Base-by-base conservation (phyloP, 2,797 vertebrate species). In the Leucoraja ocellata region DNA sequence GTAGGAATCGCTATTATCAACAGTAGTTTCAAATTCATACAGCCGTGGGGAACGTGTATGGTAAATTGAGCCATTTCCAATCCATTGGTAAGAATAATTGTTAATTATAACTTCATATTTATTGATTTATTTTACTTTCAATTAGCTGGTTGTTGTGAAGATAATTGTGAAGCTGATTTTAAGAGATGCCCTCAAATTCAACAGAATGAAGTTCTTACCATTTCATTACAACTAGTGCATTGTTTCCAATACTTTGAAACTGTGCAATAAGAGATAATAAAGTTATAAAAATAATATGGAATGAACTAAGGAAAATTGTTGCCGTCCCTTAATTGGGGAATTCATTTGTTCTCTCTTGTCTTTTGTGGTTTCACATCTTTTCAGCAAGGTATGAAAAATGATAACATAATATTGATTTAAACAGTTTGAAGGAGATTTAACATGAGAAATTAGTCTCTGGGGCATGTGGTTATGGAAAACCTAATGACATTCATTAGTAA, bases 401-500 rank as follows among this genome's bases (percentile, higher is more conserved):
- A 93, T 80, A 93, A 77, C 54, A 93, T 94, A 94, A 94, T 94
- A 94, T 93, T 94, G 94, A 94, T 95, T 95, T 94, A 95, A 95
- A 94, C 94, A 94, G 93, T 78, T 93, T 94, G 93, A 71, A 94
- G 86, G 36, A 93, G 93, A 95, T 93, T 93, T 94, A 94, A 93
- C 93, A 94, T 94, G 94, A 94, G 93, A 84, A 93, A 94, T 94
- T 94, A 92, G 94, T 93, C 93, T 94, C 93, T 94, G 79, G 93
- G 94, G 93, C 80, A 93, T 93, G 86, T 93, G 93, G 93, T 94
- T 94, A 94, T 93, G 93, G 94, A 93, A 93, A 95, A 94, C 93
- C 93, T 94, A 93, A 93, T 93, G 94, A 93, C 93, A 95, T 95
- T 95, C 95, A 95, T 95, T 95, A 96, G 94, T 91, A 93, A 95